phyloP scores from a whole-genome alignment of 2,888 invertebrate species.

The Noctua janthina region DNA sequence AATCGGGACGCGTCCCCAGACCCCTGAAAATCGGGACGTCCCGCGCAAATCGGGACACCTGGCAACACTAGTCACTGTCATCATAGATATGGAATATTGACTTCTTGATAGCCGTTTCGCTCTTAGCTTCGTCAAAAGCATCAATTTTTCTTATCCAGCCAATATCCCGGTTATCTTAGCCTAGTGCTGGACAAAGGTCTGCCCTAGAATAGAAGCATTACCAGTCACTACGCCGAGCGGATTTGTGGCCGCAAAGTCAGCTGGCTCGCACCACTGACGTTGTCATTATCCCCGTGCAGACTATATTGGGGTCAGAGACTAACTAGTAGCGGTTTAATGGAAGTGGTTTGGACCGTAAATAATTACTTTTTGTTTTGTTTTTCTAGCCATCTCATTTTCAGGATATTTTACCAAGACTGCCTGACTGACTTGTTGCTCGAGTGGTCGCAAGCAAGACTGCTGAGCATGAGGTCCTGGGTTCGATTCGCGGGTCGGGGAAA shows the following conservation, averaged over 20 bases:
- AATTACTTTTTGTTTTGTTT: constrained; percentile 16
- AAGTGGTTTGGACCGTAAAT: constrained; percentile 27
- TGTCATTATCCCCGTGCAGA: constrained; percentile 38
- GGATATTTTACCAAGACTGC: not conserved
- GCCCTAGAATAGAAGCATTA: constrained; percentile 29
- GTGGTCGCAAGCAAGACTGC: too few species aligned
- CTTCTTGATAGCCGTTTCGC: not conserved
- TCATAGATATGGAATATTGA: not conserved
- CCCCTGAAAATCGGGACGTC: too few species aligned
- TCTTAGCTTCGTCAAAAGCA: not conserved
- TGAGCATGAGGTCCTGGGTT: too few species aligned
- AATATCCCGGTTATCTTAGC: not conserved
- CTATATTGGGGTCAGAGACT: constrained; percentile 44
- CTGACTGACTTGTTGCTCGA: too few species aligned
- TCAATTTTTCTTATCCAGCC: not conserved
- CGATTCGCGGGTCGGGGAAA: too few species aligned
- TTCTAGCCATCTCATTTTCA: not conserved
- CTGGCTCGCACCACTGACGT: constrained; percentile 38
- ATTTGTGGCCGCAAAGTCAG: constrained; percentile 49
- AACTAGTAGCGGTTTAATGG: constrained; percentile 22
- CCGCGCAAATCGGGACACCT: too few species aligned
- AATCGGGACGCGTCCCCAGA: too few species aligned
- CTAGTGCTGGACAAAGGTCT: constrained; percentile 8
- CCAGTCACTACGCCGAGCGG: constrained; percentile 23
- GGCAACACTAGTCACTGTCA: too few species aligned